Percentiles rank a stretch among this genome's conserved stretches.
phyloP scores from a whole-genome alignment of 2,797 vertebrate species.

The Coluber constrictor region DNA sequence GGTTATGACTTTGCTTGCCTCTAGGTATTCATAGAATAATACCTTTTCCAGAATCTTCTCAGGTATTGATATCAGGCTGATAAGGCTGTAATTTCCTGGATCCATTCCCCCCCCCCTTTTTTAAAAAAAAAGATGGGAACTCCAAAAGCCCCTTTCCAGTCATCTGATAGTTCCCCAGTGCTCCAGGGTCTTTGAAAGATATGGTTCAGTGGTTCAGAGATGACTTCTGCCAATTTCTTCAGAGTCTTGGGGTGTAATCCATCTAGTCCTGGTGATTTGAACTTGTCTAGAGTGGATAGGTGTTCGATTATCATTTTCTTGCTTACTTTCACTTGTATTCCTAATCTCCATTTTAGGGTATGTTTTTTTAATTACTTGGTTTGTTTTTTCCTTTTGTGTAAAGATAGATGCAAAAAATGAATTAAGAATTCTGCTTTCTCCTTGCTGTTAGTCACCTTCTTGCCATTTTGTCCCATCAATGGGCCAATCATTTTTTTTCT shows the following conservation, averaged over 20 bases:
- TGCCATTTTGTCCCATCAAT: not conserved
- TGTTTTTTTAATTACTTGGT: not conserved
- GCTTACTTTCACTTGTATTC: not conserved
- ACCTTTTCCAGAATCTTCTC: not conserved
- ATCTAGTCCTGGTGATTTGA: not conserved
- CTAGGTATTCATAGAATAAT: not conserved
- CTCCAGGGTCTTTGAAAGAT: not conserved
- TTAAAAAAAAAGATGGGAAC: not conserved
- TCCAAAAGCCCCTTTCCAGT: not conserved
- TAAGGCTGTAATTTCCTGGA: not conserved
- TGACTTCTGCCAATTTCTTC: not conserved
- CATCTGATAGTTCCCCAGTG: not conserved
- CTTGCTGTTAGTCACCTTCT: not conserved
- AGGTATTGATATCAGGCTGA: not conserved
- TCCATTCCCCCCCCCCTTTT: accelerated
- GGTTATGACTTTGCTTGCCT: not conserved
- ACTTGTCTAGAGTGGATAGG: not conserved
- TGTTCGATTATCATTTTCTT: not conserved
- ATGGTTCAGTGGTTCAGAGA: not conserved
- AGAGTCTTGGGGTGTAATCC: not conserved
- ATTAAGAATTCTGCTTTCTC: not conserved
- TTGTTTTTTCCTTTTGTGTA: not conserved
- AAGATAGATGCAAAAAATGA: not conserved
- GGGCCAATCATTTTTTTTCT: not conserved
- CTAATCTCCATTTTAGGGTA: not conserved